phyloP scores from a whole-genome alignment of 2,113 vertebrate species.

The Vombatus ursinus region DNA sequence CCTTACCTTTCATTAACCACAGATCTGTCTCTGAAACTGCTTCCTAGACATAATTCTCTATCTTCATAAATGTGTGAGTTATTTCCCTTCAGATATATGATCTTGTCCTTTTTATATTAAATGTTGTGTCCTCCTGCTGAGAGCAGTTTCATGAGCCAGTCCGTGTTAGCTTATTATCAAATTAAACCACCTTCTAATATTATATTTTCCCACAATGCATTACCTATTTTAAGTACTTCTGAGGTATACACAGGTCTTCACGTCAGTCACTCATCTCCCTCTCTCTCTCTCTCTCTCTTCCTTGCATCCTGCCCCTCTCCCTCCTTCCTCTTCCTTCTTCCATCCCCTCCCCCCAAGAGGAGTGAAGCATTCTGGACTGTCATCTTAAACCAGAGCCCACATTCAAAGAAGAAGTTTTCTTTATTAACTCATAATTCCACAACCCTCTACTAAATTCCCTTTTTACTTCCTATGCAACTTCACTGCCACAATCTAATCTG shows the following conservation, averaged over 20 bases:
- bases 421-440: background rate
- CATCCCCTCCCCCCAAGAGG: conserved; percentile 16
- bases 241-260: conserved; percentile 7
- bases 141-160: background rate
- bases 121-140: conserved; percentile 37
- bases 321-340: conserved; percentile 7
- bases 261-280: background rate
- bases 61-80: background rate
- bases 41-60: conserved; percentile 50
- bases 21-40: conserved; percentile 51
- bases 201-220: background rate
- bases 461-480: background rate
- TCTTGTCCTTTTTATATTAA: conserved; percentile 52
- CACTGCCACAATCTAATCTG: background rate
- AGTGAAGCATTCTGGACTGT: background rate
- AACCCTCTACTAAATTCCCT: background rate
- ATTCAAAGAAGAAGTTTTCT: background rate
- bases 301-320: background rate
- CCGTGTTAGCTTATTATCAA: background rate
- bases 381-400: background rate
- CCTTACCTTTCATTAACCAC: background rate
- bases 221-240: background rate
- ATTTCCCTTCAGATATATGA: conserved; percentile 34
- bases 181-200: background rate
- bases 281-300: background rate